phyloP scores from a whole-genome alignment of 2,113 vertebrate genomes.

The Ptychochromis oligacanthus region DNA sequence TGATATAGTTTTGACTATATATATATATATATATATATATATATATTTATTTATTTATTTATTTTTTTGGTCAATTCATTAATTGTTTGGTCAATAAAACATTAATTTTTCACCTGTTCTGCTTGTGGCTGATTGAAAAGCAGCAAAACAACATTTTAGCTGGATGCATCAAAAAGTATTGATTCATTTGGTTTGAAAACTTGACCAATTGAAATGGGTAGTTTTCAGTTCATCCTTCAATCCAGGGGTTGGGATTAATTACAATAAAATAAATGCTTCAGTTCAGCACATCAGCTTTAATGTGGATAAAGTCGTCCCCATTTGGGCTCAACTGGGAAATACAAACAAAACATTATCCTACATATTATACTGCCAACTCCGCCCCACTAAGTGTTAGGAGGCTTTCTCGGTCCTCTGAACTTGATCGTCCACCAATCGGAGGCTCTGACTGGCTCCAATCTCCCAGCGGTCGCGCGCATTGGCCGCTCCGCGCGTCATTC shows the following conservation, averaged over 20 bases:
- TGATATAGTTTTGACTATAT: too few species aligned
- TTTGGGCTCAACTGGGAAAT: neutral
- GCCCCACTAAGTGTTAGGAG: neutral
- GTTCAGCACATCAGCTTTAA: neutral
- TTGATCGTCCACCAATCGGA: constrained; percentile 37
- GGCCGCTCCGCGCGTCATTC: constrained; percentile 60
- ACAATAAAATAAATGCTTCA: neutral
- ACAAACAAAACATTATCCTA: neutral
- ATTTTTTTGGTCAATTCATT: neutral
- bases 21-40: too few species aligned
- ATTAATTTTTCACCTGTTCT: neutral
- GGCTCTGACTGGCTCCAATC: neutral
- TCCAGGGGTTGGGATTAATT: neutral
- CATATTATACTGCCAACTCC: neutral
- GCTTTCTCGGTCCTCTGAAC: neutral
- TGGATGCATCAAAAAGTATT: neutral
- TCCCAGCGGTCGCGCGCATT: constrained; percentile 41
- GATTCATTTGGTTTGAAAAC: neutral
- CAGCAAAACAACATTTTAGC: neutral
- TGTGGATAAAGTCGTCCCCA: neutral
- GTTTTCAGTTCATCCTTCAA: neutral
- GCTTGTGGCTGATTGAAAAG: neutral
- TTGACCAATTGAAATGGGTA: neutral
- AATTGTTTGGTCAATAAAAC: neutral
- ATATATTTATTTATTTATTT: too few species aligned